Conservation (phyloP, 2,888 invertebrate genomes). For the Agrochola litura region DNA sequence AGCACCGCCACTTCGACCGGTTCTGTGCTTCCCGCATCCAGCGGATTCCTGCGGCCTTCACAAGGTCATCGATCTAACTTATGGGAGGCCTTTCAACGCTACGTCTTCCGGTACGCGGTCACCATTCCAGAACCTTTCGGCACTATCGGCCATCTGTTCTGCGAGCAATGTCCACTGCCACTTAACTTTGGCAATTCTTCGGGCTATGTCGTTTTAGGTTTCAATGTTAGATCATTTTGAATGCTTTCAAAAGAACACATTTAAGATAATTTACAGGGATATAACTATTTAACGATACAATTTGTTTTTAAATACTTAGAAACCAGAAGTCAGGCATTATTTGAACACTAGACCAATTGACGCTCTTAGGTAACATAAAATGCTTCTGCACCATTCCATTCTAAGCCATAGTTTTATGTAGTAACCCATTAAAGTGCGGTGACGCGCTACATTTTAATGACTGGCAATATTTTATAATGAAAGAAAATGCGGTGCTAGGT, state of each 20-base stretch:
- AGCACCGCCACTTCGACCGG: no score
- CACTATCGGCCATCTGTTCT: no score
- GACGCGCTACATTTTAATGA: constrained; percentile 21
- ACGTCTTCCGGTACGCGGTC: no score
- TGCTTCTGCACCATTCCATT: not conserved
- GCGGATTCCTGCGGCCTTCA: no score
- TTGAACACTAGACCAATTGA: not conserved
- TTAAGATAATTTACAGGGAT: not conserved
- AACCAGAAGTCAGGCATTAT: no score
- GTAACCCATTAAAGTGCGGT: constrained; percentile 33
- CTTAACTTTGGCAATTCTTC: no score
- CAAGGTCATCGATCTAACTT: no score
- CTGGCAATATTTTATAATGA: constrained; percentile 18
- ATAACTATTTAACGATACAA: not conserved
- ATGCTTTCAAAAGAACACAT: not conserved
- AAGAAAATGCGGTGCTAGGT: not conserved
- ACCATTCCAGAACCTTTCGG: no score
- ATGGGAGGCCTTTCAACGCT: no score
- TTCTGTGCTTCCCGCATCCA: no score
- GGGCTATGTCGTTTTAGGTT: not conserved
- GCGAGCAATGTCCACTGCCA: no score
- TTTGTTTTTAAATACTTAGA: not conserved
- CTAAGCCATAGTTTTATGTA: constrained; percentile 9
- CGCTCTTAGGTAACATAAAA: constrained; percentile 2
- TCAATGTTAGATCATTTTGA: not conserved